phyloP scores from a whole-genome alignment of 2,888 invertebrate species.

The Nycteola revayana region DNA sequence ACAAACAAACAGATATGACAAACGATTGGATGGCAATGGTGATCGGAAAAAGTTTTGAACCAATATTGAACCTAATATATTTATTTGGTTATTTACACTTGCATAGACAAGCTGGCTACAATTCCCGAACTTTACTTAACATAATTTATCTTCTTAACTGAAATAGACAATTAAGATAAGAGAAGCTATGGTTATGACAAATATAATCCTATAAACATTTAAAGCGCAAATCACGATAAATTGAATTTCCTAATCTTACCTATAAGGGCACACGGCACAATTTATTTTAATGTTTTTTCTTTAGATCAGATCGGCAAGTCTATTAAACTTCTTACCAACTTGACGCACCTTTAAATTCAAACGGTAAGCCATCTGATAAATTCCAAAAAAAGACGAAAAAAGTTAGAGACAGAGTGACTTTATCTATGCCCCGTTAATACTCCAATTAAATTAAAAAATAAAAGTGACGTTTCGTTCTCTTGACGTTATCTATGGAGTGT shows the following conservation, averaged over 20 bases:
- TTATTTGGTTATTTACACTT: too few relatives aligned
- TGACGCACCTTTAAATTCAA: constrained; percentile 77
- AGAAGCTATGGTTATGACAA: too few relatives aligned
- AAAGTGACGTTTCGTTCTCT: constrained; percentile 60
- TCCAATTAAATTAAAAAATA: constrained; percentile 72
- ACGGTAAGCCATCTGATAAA: constrained; percentile 79
- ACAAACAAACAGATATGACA: constrained; percentile 25
- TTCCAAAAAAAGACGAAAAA: constrained; percentile 51
- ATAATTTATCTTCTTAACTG: too few relatives aligned
- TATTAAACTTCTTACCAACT: constrained; percentile 75
- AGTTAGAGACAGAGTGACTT: constrained; percentile 60
- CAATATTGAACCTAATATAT: too few relatives aligned
- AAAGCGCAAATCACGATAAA: constrained; percentile 1
- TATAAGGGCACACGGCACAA: constrained; percentile 31
- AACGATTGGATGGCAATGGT: constrained; percentile 26
- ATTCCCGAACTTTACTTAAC: too few relatives aligned
- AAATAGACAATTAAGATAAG: too few relatives aligned
- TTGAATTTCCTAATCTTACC: constrained; percentile 3
- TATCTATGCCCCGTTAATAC: constrained; percentile 77
- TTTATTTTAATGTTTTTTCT: constrained; percentile 65
- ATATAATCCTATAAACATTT: too few relatives aligned
- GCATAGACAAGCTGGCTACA: too few relatives aligned
- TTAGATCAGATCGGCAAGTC: constrained; percentile 72
- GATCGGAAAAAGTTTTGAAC: too few relatives aligned
- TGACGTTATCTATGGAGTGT: constrained; percentile 42